These are phyloP conservation scores for Trichopoda pennipes DNA, from an alignment of 2,888 invertebrate genomes.

Conservation along the genomic window DNA sequence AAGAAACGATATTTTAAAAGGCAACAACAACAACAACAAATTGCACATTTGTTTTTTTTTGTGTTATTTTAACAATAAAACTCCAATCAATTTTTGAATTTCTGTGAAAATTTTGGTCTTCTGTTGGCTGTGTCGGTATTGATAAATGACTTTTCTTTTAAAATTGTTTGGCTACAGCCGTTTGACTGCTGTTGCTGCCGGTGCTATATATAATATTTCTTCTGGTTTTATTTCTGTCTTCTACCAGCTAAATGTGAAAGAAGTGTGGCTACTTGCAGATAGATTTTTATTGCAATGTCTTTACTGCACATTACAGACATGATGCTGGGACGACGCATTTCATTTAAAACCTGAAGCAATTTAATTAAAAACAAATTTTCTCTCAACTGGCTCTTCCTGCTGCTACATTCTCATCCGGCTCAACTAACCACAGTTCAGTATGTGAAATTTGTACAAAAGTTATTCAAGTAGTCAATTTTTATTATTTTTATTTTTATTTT, in stretches of 20 bases:
- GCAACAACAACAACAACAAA: background rate
- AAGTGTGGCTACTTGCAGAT: conserved; percentile 2
- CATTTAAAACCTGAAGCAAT: conserved; percentile 66
- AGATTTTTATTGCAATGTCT: conserved; percentile 32
- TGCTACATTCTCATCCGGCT: conserved; percentile 45
- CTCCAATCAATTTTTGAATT: conserved; percentile 65
- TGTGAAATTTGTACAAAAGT: conserved; percentile 53
- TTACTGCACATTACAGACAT: conserved; percentile 31
- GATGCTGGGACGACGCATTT: conserved; percentile 47
- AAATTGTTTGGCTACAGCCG: conserved; percentile 22
- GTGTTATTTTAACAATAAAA: conserved; percentile 55
- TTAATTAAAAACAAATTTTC: conserved; percentile 68
- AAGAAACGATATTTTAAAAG: background rate
- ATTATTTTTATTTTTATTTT: conserved; percentile 4
- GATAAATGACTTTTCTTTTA: conserved; percentile 66
- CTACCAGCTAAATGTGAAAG: conserved; percentile 28
- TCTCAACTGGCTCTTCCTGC: conserved; percentile 20
- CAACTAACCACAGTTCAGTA: conserved; percentile 42
- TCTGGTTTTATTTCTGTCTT: conserved; percentile 16
- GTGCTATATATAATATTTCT: background rate
- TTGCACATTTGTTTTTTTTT: conserved; percentile 15
- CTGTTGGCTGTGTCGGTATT: conserved; percentile 55
- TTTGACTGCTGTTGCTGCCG: background rate
- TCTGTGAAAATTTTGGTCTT: conserved; percentile 48
- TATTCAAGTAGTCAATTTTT: conserved; percentile 61